phyloP scores from a whole-genome alignment of 1,140 invertebrate species.

The Argopecten irradians region DNA sequence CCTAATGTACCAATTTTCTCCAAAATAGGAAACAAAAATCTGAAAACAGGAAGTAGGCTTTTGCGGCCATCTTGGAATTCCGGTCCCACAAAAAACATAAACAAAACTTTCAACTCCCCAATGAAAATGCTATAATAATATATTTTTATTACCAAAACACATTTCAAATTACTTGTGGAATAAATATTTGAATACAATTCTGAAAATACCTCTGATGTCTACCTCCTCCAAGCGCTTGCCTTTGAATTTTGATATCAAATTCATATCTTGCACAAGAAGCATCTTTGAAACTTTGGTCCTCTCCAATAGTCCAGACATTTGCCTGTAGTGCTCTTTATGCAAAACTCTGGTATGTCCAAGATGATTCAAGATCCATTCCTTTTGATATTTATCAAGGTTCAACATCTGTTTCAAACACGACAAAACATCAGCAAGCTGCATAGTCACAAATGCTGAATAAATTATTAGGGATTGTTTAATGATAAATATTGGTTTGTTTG shows the following conservation, averaged over 20 bases:
- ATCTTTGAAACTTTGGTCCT: conserved; percentile 32
- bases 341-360: conserved; percentile 34
- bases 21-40: too few relatives aligned
- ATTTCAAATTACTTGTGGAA: too few relatives aligned
- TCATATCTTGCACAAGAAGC: conserved; percentile 42
- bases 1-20: too few relatives aligned
- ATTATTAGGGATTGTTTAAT: not conserved
- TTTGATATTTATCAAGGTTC: conserved; percentile 33
- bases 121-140: too few relatives aligned
- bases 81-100: too few relatives aligned
- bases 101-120: too few relatives aligned
- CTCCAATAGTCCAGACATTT: conserved; percentile 35
- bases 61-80: too few relatives aligned
- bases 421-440: not conserved
- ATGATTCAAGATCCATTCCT: conserved; percentile 39
- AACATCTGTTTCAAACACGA: conserved; percentile 26
- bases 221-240: conserved; percentile 40
- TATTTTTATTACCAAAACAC: too few relatives aligned
- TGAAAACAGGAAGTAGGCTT: too few relatives aligned
- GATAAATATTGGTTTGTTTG: not conserved
- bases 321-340: conserved; percentile 41
- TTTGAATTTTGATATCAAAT: conserved; percentile 43
- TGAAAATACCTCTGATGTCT: conserved; percentile 40
- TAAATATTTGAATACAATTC: too few relatives aligned
- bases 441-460: not conserved